Conservation (phyloP, 2,888 invertebrate genomes). For the Prosopocoilus inquinatus region DNA sequence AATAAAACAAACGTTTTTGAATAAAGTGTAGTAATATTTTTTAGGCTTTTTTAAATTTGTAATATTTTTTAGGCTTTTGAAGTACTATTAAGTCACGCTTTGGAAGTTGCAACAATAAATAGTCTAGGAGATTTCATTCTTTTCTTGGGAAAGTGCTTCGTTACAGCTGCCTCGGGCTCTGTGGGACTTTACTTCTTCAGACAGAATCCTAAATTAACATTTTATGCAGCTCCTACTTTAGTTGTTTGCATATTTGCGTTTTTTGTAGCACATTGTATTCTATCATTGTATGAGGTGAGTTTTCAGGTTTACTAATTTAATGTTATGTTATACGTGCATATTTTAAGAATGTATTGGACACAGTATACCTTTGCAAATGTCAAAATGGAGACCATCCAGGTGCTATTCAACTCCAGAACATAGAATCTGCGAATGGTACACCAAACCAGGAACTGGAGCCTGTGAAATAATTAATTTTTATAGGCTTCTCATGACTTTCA, state of each 20-base stretch:
- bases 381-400: constrained; percentile 81
- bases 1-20: too few species aligned
- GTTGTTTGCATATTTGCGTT: constrained; percentile 83
- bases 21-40: not conserved
- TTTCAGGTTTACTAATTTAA: not conserved
- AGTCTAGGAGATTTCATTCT: constrained; percentile 90
- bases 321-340: constrained; percentile 6
- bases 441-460: constrained; percentile 52
- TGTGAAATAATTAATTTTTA: constrained; percentile 41
- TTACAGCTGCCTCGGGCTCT: constrained; percentile 79
- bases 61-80: constrained; percentile 84
- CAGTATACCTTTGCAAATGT: constrained; percentile 90
- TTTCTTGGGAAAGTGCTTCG: constrained; percentile 81
- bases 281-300: constrained; percentile 88
- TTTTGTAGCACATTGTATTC: constrained; percentile 89
- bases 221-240: constrained; percentile 83
- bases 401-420: constrained; percentile 81
- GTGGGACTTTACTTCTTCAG: constrained; percentile 76
- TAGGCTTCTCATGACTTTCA: not conserved
- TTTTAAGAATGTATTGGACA: constrained; percentile 86
- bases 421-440: constrained; percentile 55
- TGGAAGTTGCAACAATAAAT: constrained; percentile 90
- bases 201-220: constrained; percentile 70
- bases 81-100: constrained; percentile 75
- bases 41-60: too few species aligned